Evolutionary conservation across 2,888 invertebrate species (phyloP).

Genomic region (Litoditis marina): DNA sequence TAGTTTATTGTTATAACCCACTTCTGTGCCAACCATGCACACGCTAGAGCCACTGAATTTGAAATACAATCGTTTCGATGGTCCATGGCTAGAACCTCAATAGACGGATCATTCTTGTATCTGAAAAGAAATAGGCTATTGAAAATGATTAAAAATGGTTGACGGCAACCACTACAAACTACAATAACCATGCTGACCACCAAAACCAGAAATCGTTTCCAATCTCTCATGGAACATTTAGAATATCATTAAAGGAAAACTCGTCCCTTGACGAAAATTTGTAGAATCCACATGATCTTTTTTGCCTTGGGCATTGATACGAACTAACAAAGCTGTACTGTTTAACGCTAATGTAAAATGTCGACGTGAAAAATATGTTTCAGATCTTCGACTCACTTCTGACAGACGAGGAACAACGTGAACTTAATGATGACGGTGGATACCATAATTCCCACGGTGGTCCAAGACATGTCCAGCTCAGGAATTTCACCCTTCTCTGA

Average conservation of each 20-base stretch:
- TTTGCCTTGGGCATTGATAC: too few relatives aligned
- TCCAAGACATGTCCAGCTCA: constrained; percentile 49
- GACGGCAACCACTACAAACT: too few relatives aligned
- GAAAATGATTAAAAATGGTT: neutral
- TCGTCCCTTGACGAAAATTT: too few relatives aligned
- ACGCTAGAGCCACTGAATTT: constrained; percentile 64
- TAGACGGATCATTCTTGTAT: constrained; percentile 57
- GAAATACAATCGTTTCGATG: constrained; percentile 66
- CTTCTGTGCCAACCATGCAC: constrained; percentile 57
- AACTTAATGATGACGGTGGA: constrained; percentile 54
- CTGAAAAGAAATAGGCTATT: constrained; percentile 28
- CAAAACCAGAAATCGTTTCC: too few relatives aligned
- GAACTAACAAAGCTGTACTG: too few relatives aligned
- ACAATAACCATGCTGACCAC: too few relatives aligned
- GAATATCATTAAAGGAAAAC: neutral
- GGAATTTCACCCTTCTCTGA: constrained; percentile 13
- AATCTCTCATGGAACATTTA: neutral
- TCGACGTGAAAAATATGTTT: too few relatives aligned
- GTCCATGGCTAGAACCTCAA: constrained; percentile 64
- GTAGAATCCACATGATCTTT: too few relatives aligned
- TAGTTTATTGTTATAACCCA: too few relatives aligned
- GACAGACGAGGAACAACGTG: constrained; percentile 51
- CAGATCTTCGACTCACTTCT: constrained; percentile 31
- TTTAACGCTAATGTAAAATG: too few relatives aligned
- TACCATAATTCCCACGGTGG: constrained; percentile 57